Percentiles rank a stretch among this genome's conserved stretches.
Evolutionary conservation across 2,797 vertebrate species (phyloP).

Genomic region (Picus viridis): DNA sequence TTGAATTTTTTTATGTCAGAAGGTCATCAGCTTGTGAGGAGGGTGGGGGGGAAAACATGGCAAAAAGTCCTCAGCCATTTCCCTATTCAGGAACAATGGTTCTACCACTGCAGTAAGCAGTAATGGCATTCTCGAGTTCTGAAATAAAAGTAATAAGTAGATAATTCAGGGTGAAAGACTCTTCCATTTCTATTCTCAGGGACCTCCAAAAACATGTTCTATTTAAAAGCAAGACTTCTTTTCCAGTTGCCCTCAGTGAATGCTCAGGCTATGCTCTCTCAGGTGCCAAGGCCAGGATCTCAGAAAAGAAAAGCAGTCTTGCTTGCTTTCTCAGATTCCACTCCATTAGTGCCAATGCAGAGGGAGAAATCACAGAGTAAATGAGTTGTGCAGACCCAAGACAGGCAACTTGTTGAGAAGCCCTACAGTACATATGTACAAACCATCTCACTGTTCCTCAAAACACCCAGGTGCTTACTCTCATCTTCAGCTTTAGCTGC

Average conservation of each 20-base stretch:
- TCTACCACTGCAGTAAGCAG: background rate
- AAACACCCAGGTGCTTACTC: background rate
- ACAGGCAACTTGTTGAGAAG: background rate
- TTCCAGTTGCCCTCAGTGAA: background rate
- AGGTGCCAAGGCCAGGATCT: background rate
- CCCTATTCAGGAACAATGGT: background rate
- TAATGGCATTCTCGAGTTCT: background rate
- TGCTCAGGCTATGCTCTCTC: background rate
- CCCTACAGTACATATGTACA: rapidly evolving
- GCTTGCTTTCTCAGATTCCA: background rate
- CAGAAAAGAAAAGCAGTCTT: background rate
- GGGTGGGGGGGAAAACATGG: background rate
- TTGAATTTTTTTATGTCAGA: background rate
- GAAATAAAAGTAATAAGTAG: background rate
- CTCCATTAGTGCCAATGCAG: rapidly evolving
- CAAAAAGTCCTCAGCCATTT: background rate
- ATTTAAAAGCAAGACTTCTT: background rate
- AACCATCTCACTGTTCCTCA: background rate
- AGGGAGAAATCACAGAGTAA: background rate
- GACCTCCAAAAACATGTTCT: background rate
- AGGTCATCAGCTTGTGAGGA: background rate
- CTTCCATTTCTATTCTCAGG: background rate
- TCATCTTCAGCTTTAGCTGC: background rate
- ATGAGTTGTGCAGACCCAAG: background rate
- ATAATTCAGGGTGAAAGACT: background rate